These are phyloP conservation scores for Troglohyphantes excavatus DNA, from an alignment of 2,888 invertebrate species.

Conservation along the genomic window DNA sequence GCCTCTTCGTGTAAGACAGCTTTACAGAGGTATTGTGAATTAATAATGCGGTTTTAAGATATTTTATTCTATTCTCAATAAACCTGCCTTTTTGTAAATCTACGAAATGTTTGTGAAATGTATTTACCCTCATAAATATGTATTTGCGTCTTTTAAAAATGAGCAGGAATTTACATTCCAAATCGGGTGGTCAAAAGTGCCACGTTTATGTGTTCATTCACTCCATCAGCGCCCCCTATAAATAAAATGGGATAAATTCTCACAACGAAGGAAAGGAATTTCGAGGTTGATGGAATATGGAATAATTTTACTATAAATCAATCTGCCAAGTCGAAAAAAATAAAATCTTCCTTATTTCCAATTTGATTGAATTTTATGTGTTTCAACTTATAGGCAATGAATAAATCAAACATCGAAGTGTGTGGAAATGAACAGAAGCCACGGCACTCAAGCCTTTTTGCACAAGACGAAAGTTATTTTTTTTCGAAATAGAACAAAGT, in stretches of 20 bases:
- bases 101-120: not conserved
- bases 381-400: constrained; percentile 47
- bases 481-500: not conserved
- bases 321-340: constrained; percentile 30
- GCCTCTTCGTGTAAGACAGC: no score
- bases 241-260: constrained; percentile 2
- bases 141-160: not conserved
- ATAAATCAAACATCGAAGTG: constrained; percentile 62
- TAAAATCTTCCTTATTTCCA: constrained; percentile 36
- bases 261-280: not conserved
- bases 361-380: constrained; percentile 11
- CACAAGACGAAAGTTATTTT: constrained; percentile 1
- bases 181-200: not conserved
- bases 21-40: no score
- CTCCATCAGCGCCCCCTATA: not conserved
- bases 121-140: not conserved
- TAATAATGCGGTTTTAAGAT: no score
- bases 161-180: not conserved
- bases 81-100: not conserved
- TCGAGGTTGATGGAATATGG: constrained; percentile 11
- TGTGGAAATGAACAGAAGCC: not conserved
- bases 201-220: constrained; percentile 5
- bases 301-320: constrained; percentile 57
- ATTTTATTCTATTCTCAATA: no score
- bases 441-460: not conserved